Percentiles rank a stretch among this genome's conserved stretches.
phyloP scores from a whole-genome alignment of 1,140 invertebrate species.

The Thaumatotibia leucotreta region DNA sequence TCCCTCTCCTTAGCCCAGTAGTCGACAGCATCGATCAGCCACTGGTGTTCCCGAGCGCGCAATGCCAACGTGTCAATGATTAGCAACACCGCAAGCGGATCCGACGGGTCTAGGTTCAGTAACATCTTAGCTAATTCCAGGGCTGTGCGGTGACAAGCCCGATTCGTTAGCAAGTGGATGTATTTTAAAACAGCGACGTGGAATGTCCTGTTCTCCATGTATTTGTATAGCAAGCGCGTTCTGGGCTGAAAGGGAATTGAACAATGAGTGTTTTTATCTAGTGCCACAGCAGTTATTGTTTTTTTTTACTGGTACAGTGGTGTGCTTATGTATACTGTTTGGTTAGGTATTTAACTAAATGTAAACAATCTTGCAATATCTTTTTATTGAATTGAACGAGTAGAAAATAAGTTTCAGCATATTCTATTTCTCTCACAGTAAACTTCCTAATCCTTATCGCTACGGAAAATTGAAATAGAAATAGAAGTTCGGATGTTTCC shows the following conservation, averaged over 20 bases:
- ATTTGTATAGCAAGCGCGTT: slow-evolving; percentile 85
- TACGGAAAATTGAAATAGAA: no score
- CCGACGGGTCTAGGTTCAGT: slow-evolving; percentile 87
- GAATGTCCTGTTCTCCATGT: slow-evolving; percentile 90
- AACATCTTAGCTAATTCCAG: slow-evolving; percentile 88
- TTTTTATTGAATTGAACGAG: no score
- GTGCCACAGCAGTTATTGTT: no score
- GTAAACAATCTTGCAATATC: no score
- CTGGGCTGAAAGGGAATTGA: slow-evolving; percentile 30
- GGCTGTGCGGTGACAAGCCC: slow-evolving; percentile 88
- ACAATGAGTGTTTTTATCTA: slow-evolving; percentile 69
- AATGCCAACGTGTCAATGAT: slow-evolving; percentile 93
- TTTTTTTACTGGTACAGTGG: no score
- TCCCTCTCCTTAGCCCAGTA: slow-evolving; percentile 83
- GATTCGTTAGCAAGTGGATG: slow-evolving; percentile 86
- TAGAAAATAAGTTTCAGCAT: no score
- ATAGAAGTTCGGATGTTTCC: no score
- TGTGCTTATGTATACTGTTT: no score
- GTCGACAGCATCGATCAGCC: slow-evolving; percentile 85
- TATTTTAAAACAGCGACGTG: slow-evolving; percentile 93
- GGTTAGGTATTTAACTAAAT: no score
- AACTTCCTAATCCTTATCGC: no score
- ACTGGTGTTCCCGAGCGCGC: slow-evolving; percentile 87
- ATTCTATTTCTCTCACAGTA: no score
- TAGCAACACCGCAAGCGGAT: slow-evolving; percentile 89